phyloP scores from a whole-genome alignment of 53 echinoderm and acorn worm species.

The Crossaster papposus region DNA sequence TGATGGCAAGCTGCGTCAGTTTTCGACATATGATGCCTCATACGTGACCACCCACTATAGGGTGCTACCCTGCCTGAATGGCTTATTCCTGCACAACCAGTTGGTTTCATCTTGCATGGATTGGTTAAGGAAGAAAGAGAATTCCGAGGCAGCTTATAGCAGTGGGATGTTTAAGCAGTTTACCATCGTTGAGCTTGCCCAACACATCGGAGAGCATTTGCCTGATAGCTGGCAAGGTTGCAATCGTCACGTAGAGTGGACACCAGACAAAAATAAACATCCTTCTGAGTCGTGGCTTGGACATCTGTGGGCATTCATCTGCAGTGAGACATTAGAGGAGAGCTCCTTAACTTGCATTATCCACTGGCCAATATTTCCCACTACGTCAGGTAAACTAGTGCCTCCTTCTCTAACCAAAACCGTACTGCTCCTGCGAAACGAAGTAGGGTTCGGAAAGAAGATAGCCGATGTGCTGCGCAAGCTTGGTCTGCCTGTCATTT shows the following conservation, averaged over 20 bases:
- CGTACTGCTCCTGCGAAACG: not conserved
- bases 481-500: slow-evolving; percentile 20
- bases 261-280: slow-evolving; percentile 31
- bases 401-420: slow-evolving; percentile 22
- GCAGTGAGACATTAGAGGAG: slow-evolving; percentile 9
- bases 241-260: slow-evolving; percentile 42
- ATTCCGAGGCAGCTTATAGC: not conserved
- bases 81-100: slow-evolving; percentile 48
- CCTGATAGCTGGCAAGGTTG: slow-evolving; percentile 51
- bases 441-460: not conserved
- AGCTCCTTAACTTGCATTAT: not conserved
- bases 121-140: not conserved
- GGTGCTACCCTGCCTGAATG: slow-evolving; percentile 21
- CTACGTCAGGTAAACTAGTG: slow-evolving; percentile 12
- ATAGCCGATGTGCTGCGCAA: slow-evolving; percentile 6
- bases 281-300: slow-evolving; percentile 48
- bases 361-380: slow-evolving; percentile 62
- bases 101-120: not conserved
- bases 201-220: slow-evolving; percentile 17
- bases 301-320: slow-evolving; percentile 41
- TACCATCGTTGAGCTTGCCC: slow-evolving; percentile 39
- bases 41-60: slow-evolving; percentile 10
- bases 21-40: slow-evolving; percentile 15
- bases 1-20: slow-evolving; percentile 40
- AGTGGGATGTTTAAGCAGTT: slow-evolving; percentile 59